Conservation (phyloP, 1,140 invertebrate species). For the Brachionus calyciflorus region DNA sequence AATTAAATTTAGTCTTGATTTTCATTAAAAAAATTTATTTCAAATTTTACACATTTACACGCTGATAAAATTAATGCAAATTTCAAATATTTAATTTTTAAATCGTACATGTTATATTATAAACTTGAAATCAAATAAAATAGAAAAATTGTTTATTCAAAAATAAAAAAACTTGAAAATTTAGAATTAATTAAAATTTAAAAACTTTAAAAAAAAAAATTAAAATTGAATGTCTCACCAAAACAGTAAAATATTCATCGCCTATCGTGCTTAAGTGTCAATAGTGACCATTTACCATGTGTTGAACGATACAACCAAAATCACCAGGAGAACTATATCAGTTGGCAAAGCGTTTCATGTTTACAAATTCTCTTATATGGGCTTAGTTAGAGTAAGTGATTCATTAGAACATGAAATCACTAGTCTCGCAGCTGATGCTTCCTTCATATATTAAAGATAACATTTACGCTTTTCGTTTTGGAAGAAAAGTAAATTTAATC, state of each 20-base stretch:
- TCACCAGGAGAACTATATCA: slow-evolving; percentile 78
- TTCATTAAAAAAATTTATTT: too few species aligned
- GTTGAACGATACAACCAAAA: slow-evolving; percentile 77
- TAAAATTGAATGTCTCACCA: not conserved
- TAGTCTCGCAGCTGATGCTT: slow-evolving; percentile 74
- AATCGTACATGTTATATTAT: too few species aligned
- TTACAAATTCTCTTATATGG: slow-evolving; percentile 62
- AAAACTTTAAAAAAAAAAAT: not conserved
- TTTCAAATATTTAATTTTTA: too few species aligned
- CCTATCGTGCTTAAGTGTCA: slow-evolving; percentile 78
- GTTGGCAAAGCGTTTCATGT: slow-evolving; percentile 86
- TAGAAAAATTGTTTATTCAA: too few species aligned
- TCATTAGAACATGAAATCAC: slow-evolving; percentile 77
- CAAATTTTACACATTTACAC: too few species aligned
- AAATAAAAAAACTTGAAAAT: not conserved
- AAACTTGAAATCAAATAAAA: too few species aligned
- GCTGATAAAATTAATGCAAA: too few species aligned
- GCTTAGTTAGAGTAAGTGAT: slow-evolving; percentile 52
- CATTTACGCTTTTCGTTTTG: slow-evolving; percentile 81
- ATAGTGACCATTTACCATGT: slow-evolving; percentile 85
- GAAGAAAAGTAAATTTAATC: slow-evolving; percentile 67
- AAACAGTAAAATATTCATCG: slow-evolving; percentile 67
- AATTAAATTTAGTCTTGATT: too few species aligned
- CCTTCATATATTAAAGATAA: slow-evolving; percentile 72
- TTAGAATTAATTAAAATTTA: too few species aligned